Percentiles rank a stretch among this genome's conserved stretches.
Evolutionary conservation across 1,140 invertebrate genomes (phyloP).

Genomic region (Drosophila micromelanica): DNA sequence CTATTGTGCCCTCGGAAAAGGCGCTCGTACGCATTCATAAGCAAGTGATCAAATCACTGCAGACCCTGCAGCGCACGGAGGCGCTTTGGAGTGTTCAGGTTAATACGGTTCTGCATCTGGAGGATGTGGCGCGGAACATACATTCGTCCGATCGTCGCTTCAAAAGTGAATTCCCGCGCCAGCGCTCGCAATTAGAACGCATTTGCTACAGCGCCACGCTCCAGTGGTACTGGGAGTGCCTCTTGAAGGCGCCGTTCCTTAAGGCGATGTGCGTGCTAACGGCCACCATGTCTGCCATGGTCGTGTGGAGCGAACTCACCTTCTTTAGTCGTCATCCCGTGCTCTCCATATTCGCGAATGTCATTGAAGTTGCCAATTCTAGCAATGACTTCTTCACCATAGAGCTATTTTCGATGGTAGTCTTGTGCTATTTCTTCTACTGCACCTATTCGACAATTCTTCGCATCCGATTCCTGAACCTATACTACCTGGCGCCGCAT

Average conservation of each 20-base stretch:
- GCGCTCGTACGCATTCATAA: slow-evolving; percentile 92
- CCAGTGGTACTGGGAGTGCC: slow-evolving; percentile 98
- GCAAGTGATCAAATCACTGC: slow-evolving; percentile 93
- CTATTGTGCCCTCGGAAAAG: slow-evolving; percentile 91
- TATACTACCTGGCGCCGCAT: slow-evolving; percentile 98
- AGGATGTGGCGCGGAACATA: slow-evolving; percentile 94
- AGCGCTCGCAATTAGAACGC: slow-evolving; percentile 86
- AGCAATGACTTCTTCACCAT: slow-evolving; percentile 97
- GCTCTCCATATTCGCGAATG: slow-evolving; percentile 97
- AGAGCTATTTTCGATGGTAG: slow-evolving; percentile 94
- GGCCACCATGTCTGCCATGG: slow-evolving; percentile 92
- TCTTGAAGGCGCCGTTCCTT: slow-evolving; percentile 90
- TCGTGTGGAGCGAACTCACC: slow-evolving; percentile 99
- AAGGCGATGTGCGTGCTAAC: slow-evolving; percentile 90
- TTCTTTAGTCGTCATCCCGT: slow-evolving; percentile 97
- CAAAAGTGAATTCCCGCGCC: slow-evolving; percentile 90
- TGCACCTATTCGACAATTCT: slow-evolving; percentile 99
- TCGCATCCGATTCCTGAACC: slow-evolving; percentile 97
- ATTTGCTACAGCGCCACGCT: slow-evolving; percentile 88
- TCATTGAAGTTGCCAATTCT: slow-evolving; percentile 92
- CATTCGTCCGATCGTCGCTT: slow-evolving; percentile 90
- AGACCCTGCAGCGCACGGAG: slow-evolving; percentile 94
- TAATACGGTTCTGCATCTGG: slow-evolving; percentile 91
- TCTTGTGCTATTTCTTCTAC: slow-evolving; percentile 97
- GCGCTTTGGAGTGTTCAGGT: slow-evolving; percentile 96